These are phyloP conservation scores for Cryptocephalus primarius DNA, from an alignment of 2,888 invertebrate species.

Conservation along the genomic window DNA sequence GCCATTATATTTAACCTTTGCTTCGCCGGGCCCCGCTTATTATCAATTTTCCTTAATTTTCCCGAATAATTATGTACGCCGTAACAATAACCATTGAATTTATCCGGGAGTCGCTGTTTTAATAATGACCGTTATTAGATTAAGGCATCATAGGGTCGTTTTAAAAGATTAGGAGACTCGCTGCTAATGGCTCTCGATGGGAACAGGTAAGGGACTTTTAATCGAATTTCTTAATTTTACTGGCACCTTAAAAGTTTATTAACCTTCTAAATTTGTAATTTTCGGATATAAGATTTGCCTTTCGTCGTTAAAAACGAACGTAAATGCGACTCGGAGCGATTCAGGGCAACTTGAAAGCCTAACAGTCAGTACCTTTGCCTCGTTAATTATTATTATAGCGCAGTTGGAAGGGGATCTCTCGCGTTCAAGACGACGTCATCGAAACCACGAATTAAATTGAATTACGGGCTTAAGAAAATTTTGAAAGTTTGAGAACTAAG, in stretches of 20 bases:
- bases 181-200: conserved; percentile 22
- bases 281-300: conserved; percentile 16
- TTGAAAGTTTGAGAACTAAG: no score
- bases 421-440: no score
- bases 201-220: conserved; percentile 25
- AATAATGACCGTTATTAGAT: conserved; percentile 31
- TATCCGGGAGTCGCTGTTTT: conserved; percentile 25
- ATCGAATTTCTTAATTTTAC: conserved; percentile 29
- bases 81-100: conserved; percentile 30
- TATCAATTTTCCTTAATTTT: conserved; percentile 29
- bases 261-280: conserved; percentile 19
- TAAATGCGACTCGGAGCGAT: no score
- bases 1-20: conserved; percentile 25
- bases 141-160: conserved; percentile 26
- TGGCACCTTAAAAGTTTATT: conserved; percentile 22
- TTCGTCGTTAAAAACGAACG: conserved; percentile 4
- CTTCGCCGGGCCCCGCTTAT: conserved; percentile 22
- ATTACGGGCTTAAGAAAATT: no score
- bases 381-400: no score
- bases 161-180: conserved; percentile 25
- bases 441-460: no score
- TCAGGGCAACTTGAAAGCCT: no score
- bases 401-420: no score
- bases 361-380: no score
- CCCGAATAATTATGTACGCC: conserved; percentile 25